phyloP scores from a whole-genome alignment of 2,888 invertebrate species.

The Leucophenga maculata region DNA sequence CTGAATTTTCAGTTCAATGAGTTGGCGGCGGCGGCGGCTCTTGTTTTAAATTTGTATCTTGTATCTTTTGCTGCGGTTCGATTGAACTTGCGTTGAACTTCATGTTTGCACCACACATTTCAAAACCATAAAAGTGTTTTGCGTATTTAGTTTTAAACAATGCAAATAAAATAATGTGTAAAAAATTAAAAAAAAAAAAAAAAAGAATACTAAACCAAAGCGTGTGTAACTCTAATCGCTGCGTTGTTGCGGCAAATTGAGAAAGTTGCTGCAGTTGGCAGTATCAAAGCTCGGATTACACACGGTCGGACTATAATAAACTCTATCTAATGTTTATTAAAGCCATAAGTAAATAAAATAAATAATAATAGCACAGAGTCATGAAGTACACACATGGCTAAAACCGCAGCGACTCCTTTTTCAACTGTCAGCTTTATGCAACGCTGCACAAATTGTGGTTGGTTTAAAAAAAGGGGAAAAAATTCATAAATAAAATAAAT shows the following conservation, averaged over 20 bases:
- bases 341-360: neutral
- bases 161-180: neutral
- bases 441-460: slow-evolving; percentile 27
- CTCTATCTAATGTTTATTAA: slow-evolving; percentile 20
- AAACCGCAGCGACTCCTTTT: slow-evolving; percentile 3
- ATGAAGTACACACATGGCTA: slow-evolving; percentile 1
- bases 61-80: neutral
- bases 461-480: slow-evolving; percentile 8
- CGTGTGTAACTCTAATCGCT: too few species aligned
- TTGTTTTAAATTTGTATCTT: neutral
- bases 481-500: neutral
- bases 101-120: neutral
- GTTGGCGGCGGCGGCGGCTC: neutral
- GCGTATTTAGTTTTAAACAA: slow-evolving; percentile 12
- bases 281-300: slow-evolving; percentile 19
- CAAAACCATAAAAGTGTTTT: slow-evolving; percentile 26
- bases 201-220: too few species aligned
- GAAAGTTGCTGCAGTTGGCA: neutral
- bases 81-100: slow-evolving; percentile 4
- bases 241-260: neutral
- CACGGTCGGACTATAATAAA: neutral
- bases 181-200: too few species aligned
- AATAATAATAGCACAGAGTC: neutral
- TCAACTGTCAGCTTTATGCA: slow-evolving; percentile 18
- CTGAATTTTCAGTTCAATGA: too few species aligned